Base-by-base conservation (phyloP, 1,140 invertebrate genomes). In the Cyclina sinensis region DNA sequence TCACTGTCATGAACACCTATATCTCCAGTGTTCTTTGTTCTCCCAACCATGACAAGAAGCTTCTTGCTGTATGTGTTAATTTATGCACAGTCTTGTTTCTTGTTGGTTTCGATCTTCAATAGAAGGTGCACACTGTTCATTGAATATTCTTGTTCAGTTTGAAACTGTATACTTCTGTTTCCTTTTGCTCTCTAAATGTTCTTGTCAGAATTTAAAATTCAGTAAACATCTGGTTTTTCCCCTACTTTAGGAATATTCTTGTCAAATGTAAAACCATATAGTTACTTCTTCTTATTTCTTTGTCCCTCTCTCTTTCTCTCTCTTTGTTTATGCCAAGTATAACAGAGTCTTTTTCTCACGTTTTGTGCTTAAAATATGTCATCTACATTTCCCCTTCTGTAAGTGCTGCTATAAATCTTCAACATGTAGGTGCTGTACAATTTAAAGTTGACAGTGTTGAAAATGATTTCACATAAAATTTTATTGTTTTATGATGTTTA, bases 381-480 rank as follows among this genome's bases (percentile, higher is more conserved):
- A n/a, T n/a, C n/a, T n/a, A n/a, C n/a, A n/a, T n/a, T n/a, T n/a
- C n/a, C n/a, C n/a, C n/a, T n/a, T n/a, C n/a, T n/a, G n/a, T n/a
- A n/a, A n/a, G n/a, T n/a, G n/a, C n/a, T n/a, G n/a, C n/a, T n/a
- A n/a, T n/a, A n/a, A n/a, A n/a, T n/a, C n/a, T n/a, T n/a, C n/a
- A n/a, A n/a, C n/a, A n/a, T n/a, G n/a, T n/a, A n/a, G n/a, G n/a
- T n/a, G n/a, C n/a, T n/a, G n/a, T n/a, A n/a, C n/a, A n/a, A n/a
- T n/a, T n/a, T n/a, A n/a, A n/a, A n/a, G n/a, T n/a, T n/a, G n/a
- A 32, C 37, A 37, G 32, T 30, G 4, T 70, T 70, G 32, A 70
- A 70, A 32, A 70, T 35, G 32, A 70, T 3, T 70, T 70, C 65
- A 37, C 65, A 70, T 70, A 70, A 70, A n/a, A 37, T 70, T 65